Conservation (phyloP, 2,113 vertebrate species). For the Eulacestoma nigropectus region DNA sequence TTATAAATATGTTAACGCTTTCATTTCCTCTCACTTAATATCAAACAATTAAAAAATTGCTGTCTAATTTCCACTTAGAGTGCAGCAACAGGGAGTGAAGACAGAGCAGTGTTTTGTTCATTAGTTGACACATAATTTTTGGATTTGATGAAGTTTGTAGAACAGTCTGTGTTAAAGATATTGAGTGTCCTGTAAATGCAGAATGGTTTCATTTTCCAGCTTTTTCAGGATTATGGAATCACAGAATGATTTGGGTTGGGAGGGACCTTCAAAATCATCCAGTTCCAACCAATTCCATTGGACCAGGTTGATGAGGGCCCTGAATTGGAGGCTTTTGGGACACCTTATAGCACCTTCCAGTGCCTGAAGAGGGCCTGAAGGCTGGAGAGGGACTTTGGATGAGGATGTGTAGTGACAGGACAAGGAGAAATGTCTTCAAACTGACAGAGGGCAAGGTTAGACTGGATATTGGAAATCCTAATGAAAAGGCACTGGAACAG, state of each 20-base stretch:
- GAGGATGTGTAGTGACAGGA: neutral
- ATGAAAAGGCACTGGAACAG: neutral
- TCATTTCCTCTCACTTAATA: neutral
- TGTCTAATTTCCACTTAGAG: neutral
- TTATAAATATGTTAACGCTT: neutral
- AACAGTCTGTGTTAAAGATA: neutral
- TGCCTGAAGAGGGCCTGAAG: neutral
- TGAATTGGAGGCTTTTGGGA: neutral
- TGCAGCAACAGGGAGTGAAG: neutral
- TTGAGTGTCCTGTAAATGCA: neutral
- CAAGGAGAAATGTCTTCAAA: neutral
- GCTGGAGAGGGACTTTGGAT: neutral
- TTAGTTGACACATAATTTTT: neutral
- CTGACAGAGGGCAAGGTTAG: neutral
- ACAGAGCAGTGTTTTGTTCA: neutral
- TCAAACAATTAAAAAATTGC: neutral
- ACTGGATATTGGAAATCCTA: neutral
- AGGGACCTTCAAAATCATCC: neutral
- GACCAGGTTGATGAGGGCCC: too few relatives aligned
- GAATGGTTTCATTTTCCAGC: neutral
- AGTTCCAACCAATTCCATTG: neutral
- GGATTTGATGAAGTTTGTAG: neutral
- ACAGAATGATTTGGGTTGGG: neutral
- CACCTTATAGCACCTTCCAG: neutral
- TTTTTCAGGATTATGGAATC: neutral